Percentiles rank a stretch among this genome's conserved stretches.
These are phyloP conservation scores for Chitala chitala DNA, from an alignment of 2,113 vertebrate genomes.

Conservation along the genomic window DNA sequence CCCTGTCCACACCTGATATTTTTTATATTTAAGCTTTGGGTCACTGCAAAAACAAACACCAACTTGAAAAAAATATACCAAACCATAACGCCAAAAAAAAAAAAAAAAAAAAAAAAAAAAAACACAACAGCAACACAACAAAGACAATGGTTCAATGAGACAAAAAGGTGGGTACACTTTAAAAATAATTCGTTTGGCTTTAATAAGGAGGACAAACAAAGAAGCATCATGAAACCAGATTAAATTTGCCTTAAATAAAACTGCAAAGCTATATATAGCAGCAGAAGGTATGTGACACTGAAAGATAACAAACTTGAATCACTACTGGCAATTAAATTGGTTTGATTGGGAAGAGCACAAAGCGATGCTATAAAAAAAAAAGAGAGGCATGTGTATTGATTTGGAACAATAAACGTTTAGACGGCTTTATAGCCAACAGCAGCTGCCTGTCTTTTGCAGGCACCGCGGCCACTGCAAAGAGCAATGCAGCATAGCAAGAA, in stretches of 20 bases:
- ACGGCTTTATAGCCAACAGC: neutral
- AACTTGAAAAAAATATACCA: too few relatives aligned
- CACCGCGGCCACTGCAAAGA: neutral
- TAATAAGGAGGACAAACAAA: neutral
- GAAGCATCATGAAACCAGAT: neutral
- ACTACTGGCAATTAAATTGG: neutral
- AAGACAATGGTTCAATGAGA: neutral
- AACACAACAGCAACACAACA: neutral
- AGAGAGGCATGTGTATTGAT: constrained; percentile 6
- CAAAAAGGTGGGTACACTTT: neutral
- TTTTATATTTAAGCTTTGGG: too few relatives aligned
- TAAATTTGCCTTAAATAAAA: neutral
- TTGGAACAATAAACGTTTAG: neutral
- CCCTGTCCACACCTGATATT: too few relatives aligned
- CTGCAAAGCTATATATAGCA: neutral
- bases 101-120: too few relatives aligned
- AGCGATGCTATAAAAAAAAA: neutral
- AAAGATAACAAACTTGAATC: neutral
- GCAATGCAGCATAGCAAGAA: neutral
- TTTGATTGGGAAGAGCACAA: neutral
- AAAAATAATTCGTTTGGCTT: neutral
- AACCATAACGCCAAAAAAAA: too few relatives aligned
- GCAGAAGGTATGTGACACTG: neutral
- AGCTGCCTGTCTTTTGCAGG: neutral
- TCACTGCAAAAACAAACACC: too few relatives aligned